Percentiles rank a stretch among this genome's conserved stretches.
Conservation (phyloP, 2,113 vertebrate species). For the Turdus rufiventris region DNA sequence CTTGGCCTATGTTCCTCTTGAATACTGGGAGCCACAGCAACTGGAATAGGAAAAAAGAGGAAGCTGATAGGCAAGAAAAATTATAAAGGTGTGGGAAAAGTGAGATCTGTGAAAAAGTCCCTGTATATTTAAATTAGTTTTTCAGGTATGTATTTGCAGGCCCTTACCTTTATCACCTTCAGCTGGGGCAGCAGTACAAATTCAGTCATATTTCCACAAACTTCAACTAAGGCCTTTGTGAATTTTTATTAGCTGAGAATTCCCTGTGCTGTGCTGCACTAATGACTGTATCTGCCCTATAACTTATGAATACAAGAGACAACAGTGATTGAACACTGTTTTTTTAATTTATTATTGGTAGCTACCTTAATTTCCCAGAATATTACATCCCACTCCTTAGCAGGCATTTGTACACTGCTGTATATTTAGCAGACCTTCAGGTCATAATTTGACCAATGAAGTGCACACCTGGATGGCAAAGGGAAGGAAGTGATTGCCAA, state of each 20-base stretch:
- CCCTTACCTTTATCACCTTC: neutral
- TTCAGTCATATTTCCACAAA: neutral
- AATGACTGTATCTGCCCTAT: neutral
- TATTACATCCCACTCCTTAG: neutral
- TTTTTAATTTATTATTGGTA: neutral
- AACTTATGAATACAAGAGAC: neutral
- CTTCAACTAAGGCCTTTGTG: neutral
- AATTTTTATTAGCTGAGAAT: neutral
- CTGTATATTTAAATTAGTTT: neutral
- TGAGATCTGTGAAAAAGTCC: neutral
- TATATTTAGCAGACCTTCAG: neutral
- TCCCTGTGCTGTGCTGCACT: neutral
- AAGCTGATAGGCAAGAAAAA: neutral
- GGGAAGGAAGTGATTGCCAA: neutral
- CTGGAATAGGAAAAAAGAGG: neutral
- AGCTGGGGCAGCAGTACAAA: neutral
- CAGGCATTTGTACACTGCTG: neutral
- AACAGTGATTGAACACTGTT: neutral
- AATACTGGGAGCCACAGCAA: neutral
- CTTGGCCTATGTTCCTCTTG: neutral
- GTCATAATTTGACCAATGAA: slow-evolving; percentile 8
- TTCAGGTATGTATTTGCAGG: neutral
- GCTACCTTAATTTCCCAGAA: neutral
- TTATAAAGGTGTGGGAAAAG: neutral
- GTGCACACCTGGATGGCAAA: neutral